Evolutionary conservation across 2,888 invertebrate species (phyloP), one percentile per base, ranked within the genome.

Genomic region (Erebia epiphron): DNA sequence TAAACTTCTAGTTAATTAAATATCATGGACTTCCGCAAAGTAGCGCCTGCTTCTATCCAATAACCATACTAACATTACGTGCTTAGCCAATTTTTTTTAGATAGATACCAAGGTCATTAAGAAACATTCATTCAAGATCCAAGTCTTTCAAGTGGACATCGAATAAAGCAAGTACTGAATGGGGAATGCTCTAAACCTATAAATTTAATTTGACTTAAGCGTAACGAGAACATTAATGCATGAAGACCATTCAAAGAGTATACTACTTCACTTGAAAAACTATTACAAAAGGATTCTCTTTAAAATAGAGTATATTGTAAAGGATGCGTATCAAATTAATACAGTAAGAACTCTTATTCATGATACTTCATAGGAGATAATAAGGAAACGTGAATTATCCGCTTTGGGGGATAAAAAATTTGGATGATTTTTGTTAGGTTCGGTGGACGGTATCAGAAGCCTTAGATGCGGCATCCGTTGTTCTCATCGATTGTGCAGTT

Each of bases 341-440:
- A 76, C 72, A 75, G 74, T 70, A 76, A 49, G 52, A 62, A 50
- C 35, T 77, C 49, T 43, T 76, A 77, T 79, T 79, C 79, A 82
- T 73, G 75, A 66, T 74, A 70, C 73, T 66, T 66, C 67, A 70
- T 73, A 72, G 67, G 63, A 83, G 76, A 83, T 86, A 85, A 86
- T 83, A 86, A 88, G 89, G 87, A 88, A 86, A 82, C 77, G 73
- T 74, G 79, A 82, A 86, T 88, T 86, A 83, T 80, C 82, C 79
- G 85, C 80, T 79, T 75, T 73, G 71, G 52, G 71, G 73, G 8
- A 26, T 71, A 80, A 79, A 80, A 77, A 69, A 69, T 16, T 68
- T 71, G 75, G 78, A 80, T 74, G 70, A 76, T 78, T 82, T 83
- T 81, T 76, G 77, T 73, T 65, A 69, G 57, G 46, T 57, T 58